Evolutionary conservation across 2,113 vertebrate genomes (phyloP), one percentile per base, ranked within the genome.

Genomic region (Balaeniceps rex): DNA sequence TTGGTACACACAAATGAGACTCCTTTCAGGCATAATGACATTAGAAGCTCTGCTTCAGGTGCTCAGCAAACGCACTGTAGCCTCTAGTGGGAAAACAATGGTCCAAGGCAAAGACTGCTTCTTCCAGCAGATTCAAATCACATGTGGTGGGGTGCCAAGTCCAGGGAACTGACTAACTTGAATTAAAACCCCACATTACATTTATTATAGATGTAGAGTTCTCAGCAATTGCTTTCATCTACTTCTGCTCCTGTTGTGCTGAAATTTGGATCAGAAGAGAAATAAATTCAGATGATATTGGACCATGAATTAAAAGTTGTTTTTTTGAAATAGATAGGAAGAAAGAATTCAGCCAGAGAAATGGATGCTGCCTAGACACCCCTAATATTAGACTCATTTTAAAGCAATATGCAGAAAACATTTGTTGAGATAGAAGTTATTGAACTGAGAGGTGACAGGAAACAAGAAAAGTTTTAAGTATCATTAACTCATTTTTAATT

Each of bases 381-480:
- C 5, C n/a, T 64, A 87, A 61, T 46, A 78, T 82, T 57, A 87
- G 19, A 65, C 12, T 91, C 28, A 94, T 85, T 93, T 84, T 78
- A 76, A 65, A 85, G 17, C 24, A 82, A 79, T 85, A 91, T 57
- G 31, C 14, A 76, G 70, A 54, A 94, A 87, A 79, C 22, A 36
- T 55, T 75, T 66, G 38, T 87, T 85, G 74, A 89, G 65, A 52
- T 65, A 87, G 65, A 92, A 82, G 61, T 36, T 72, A 69, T 79
- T 95, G 81, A 94, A 94, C 77, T 11, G 5, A 87, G 40, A 87
- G 81, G 10, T 57, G 72, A 87, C 1, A 13, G 36, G 61, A 94
- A 93, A 84, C 24, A 90, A 71, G 64, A 87, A 92, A 95, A 93
- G 14, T 79, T 94, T 76, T 68, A 68, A 89, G 52, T 94, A 58